Evolutionary conservation across 2,113 vertebrate species (phyloP).

Genomic region (Ptilonorhynchus violaceus): DNA sequence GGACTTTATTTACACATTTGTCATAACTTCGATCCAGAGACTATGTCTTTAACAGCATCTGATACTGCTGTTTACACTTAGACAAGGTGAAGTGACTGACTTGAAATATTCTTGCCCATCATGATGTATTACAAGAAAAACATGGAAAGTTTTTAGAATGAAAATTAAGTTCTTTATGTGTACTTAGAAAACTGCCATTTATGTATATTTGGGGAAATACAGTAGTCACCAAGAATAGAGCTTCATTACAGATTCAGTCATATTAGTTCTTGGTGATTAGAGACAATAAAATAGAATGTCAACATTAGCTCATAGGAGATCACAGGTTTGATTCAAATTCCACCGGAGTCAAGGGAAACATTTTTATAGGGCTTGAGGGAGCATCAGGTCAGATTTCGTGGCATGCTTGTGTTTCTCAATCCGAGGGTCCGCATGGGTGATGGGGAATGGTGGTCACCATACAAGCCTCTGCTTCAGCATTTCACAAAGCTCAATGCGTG

Average conservation of each 20-base stretch:
- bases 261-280: neutral
- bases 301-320: neutral
- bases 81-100: neutral
- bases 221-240: neutral
- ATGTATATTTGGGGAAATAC: neutral
- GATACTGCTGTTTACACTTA: neutral
- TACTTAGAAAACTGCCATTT: neutral
- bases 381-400: neutral
- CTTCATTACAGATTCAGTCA: neutral
- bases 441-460: neutral
- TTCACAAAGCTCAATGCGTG: neutral
- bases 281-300: neutral
- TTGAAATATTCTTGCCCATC: neutral
- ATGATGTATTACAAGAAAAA: neutral
- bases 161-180: neutral
- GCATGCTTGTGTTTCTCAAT: neutral
- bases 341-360: neutral
- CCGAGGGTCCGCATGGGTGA: neutral
- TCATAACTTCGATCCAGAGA: neutral
- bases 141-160: neutral
- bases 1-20: neutral
- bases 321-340: neutral
- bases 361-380: neutral
- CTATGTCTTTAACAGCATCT: fast-evolving
- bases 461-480: neutral